Conservation (phyloP, 2,113 vertebrate genomes). For the Brachyistius frenatus region DNA sequence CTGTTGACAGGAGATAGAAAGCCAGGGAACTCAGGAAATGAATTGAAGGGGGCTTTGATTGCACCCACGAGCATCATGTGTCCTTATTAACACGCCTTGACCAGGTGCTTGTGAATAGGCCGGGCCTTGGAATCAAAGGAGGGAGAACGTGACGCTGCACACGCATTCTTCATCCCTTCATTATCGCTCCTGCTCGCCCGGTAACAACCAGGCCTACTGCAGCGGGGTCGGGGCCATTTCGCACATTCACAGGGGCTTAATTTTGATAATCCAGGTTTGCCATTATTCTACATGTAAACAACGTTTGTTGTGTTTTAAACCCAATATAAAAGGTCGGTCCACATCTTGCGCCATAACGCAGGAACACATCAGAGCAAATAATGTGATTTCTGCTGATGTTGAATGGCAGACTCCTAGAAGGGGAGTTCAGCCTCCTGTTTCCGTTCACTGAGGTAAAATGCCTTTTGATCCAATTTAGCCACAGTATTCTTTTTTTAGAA, state of each 20-base stretch:
- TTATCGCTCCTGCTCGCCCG: slow-evolving; percentile 34
- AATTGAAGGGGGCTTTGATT: slow-evolving; percentile 89
- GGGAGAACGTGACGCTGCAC: slow-evolving; percentile 61
- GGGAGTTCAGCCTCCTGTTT: not conserved
- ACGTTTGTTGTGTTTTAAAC: not conserved
- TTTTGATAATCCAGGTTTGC: not conserved
- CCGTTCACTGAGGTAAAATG: not conserved
- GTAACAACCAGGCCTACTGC: slow-evolving; percentile 33
- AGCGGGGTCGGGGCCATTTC: not conserved
- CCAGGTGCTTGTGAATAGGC: slow-evolving; percentile 66
- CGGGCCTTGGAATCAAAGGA: slow-evolving; percentile 64
- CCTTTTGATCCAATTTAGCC: not conserved
- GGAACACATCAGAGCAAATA: not conserved
- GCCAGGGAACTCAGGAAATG: slow-evolving; percentile 88
- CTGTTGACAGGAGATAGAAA: slow-evolving; percentile 93
- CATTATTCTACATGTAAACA: not conserved
- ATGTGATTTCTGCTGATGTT: not conserved
- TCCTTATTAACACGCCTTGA: slow-evolving; percentile 75
- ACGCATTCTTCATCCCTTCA: slow-evolving; percentile 57
- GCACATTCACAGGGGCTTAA: slow-evolving; percentile 1
- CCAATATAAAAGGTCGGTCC: not conserved
- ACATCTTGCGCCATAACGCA: not conserved
- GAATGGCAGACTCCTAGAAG: not conserved
- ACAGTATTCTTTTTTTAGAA: not conserved
- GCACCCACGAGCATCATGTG: slow-evolving; percentile 77